These are phyloP conservation scores for Intellagama lesueurii DNA, from an alignment of 2,797 vertebrate genomes.

Conservation along the genomic window DNA sequence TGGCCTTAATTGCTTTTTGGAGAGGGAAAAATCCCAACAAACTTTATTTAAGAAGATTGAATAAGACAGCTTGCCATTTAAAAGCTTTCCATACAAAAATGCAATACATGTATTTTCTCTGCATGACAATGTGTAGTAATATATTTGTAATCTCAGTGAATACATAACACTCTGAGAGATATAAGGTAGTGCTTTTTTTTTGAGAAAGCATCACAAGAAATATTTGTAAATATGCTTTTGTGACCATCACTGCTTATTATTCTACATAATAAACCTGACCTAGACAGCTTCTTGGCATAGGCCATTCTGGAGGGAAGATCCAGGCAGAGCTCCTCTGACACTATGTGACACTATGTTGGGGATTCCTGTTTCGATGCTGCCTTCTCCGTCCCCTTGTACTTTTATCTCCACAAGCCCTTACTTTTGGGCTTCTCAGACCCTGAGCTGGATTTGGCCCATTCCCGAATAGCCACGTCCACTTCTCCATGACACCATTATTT, in stretches of 20 bases:
- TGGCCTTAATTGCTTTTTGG: slow-evolving; percentile 64
- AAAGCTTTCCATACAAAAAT: slow-evolving; percentile 47
- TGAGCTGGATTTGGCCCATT: too few relatives aligned
- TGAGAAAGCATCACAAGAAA: slow-evolving; percentile 12
- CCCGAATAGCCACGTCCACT: too few relatives aligned
- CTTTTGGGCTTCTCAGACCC: neutral
- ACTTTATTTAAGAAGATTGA: slow-evolving; percentile 58
- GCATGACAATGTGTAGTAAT: slow-evolving; percentile 5
- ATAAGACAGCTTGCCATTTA: slow-evolving; percentile 45
- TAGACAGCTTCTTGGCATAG: neutral
- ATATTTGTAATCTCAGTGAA: slow-evolving; percentile 11
- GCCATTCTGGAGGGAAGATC: neutral
- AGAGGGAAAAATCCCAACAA: slow-evolving; percentile 63
- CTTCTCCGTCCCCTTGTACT: neutral
- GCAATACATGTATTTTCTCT: slow-evolving; percentile 13
- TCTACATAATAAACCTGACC: neutral
- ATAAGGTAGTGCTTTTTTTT: slow-evolving; percentile 6
- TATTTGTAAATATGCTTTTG: slow-evolving; percentile 9
- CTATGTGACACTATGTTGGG: neutral
- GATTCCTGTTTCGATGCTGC: neutral
- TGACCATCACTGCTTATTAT: neutral
- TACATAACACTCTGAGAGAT: slow-evolving; percentile 4
- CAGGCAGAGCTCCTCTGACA: neutral
- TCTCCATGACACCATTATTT: too few relatives aligned
- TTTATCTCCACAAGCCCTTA: neutral